A percentile compares a stretch with the other conserved stretches of the same genome.
phyloP scores from a whole-genome alignment of 2,113 vertebrate species.

The Anhinga rufa region DNA sequence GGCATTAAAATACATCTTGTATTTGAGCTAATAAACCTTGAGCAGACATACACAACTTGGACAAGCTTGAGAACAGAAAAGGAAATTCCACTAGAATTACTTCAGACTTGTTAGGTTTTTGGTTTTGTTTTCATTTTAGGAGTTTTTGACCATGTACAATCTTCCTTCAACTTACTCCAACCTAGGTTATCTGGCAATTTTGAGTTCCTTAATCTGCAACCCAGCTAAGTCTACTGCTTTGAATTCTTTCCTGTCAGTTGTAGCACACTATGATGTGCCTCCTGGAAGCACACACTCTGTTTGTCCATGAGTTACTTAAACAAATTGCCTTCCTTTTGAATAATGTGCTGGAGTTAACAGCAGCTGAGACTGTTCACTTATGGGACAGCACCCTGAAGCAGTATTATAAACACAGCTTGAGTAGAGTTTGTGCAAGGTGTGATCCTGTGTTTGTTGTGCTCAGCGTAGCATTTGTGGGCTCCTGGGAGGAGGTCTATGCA shows the following conservation, averaged over 20 bases:
- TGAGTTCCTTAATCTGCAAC: not conserved
- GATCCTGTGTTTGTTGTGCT: not conserved
- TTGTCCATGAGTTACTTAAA: not conserved
- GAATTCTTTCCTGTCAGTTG: not conserved
- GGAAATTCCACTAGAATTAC: constrained; percentile 47
- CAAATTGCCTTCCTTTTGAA: not conserved
- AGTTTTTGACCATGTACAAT: not conserved
- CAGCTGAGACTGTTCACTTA: not conserved
- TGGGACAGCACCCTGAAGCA: not conserved
- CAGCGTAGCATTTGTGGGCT: not conserved
- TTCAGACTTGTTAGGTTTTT: not conserved
- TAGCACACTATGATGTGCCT: not conserved
- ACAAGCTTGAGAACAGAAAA: not conserved
- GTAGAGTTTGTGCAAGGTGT: not conserved
- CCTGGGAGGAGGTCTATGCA: not conserved
- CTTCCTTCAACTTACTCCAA: not conserved
- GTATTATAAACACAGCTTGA: fast-evolving
- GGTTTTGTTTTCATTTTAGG: constrained; percentile 26
- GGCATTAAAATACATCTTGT: not conserved
- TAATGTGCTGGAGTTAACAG: not conserved
- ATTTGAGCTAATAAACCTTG: not conserved
- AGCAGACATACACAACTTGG: not conserved
- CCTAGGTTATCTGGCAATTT: not conserved
- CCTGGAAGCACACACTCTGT: not conserved
- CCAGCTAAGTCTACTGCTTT: not conserved